Percentiles rank a stretch among this genome's conserved stretches.
These are phyloP conservation scores for Ceratotherium simum DNA, from an alignment of 2,113 vertebrate genomes.

Conservation along the genomic window DNA sequence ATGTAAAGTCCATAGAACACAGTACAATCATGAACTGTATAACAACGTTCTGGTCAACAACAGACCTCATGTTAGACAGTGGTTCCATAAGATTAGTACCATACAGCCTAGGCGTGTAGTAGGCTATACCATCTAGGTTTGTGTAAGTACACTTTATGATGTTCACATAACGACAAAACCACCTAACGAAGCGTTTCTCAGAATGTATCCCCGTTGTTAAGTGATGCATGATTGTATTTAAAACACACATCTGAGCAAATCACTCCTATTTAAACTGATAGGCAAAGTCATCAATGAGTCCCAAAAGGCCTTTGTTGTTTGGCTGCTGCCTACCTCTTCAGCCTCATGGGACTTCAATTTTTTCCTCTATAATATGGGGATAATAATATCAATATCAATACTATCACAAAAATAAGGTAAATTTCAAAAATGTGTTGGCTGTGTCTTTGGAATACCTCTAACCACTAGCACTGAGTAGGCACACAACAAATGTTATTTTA, in stretches of 20 bases:
- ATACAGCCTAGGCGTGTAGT: too few relatives aligned
- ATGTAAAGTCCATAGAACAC: not conserved
- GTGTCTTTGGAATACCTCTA: not conserved
- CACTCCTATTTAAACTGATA: not conserved
- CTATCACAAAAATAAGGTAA: not conserved
- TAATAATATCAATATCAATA: not conserved
- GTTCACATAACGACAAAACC: too few relatives aligned
- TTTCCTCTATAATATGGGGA: not conserved
- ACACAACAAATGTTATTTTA: not conserved
- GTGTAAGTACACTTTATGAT: too few relatives aligned
- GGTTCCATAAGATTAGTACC: too few relatives aligned
- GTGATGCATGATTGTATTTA: not conserved
- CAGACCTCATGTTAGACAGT: too few relatives aligned
- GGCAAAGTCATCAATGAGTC: not conserved
- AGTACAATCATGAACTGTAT: too few relatives aligned
- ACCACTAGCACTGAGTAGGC: not conserved
- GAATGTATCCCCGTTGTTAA: too few relatives aligned
- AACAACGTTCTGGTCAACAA: too few relatives aligned
- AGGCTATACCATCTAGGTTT: too few relatives aligned
- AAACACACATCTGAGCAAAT: not conserved
- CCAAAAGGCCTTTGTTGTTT: not conserved
- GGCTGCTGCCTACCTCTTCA: not conserved
- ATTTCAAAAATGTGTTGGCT: not conserved
- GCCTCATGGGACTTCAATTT: not conserved
- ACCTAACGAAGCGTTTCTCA: too few relatives aligned